Evolutionary conservation across 2,113 vertebrate genomes (phyloP).

Genomic region (Hucho hucho): DNA sequence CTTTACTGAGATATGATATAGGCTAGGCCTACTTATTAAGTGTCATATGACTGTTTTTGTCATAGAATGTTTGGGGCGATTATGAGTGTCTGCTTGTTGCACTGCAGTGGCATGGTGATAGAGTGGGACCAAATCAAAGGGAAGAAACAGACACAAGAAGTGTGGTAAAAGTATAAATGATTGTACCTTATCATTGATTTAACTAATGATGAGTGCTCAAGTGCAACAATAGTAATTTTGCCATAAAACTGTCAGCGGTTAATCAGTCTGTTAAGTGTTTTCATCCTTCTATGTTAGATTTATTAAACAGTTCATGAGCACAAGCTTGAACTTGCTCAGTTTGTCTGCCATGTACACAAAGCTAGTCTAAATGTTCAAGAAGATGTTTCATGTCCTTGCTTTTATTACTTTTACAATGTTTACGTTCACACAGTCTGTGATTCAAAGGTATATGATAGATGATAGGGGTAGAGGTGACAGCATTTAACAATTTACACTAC

Average conservation of each 20-base stretch:
- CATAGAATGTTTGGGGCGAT: constrained; percentile 48
- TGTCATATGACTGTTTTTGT: constrained; percentile 48
- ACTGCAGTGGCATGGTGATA: constrained; percentile 60
- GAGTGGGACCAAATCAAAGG: constrained; percentile 68
- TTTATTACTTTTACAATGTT: constrained; percentile 71
- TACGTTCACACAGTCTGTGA: constrained; percentile 63
- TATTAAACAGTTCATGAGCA: constrained; percentile 77
- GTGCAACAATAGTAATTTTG: constrained; percentile 81
- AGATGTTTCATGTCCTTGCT: constrained; percentile 36
- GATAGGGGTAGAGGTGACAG: constrained; percentile 14
- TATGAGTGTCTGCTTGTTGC: constrained; percentile 41
- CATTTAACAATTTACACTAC: constrained; percentile 36
- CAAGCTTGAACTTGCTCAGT: constrained; percentile 79
- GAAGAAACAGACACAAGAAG: constrained; percentile 55
- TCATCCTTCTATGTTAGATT: constrained; percentile 81
- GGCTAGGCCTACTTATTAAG: constrained; percentile 1
- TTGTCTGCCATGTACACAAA: constrained; percentile 75
- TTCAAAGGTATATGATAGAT: constrained; percentile 37
- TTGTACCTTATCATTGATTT: constrained; percentile 74
- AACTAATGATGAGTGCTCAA: constrained; percentile 78
- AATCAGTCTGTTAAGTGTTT: constrained; percentile 82
- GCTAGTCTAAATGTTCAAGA: constrained; percentile 61
- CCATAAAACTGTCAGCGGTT: constrained; percentile 86
- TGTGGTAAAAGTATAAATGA: constrained; percentile 68
- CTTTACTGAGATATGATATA: constrained; percentile 10